Evolutionary conservation across 2,888 invertebrate species (phyloP).

Genomic region (Lottia scabra): DNA sequence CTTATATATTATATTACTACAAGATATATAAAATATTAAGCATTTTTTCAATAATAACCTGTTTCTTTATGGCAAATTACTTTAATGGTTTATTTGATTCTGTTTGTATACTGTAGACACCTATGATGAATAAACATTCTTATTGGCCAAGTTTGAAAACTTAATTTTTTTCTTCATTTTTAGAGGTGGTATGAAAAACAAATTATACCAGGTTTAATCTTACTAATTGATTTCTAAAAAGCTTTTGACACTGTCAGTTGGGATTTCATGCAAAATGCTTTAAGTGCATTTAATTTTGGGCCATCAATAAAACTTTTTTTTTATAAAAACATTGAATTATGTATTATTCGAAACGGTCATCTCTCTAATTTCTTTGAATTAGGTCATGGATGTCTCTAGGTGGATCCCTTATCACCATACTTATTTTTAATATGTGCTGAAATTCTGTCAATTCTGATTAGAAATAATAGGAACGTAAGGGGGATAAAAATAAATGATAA

Average conservation of each 20-base stretch:
- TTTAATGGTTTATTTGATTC: no score
- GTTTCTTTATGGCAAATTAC: no score
- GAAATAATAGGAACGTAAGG: neutral
- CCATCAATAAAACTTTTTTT: slow-evolving; percentile 6
- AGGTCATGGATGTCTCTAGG: slow-evolving; percentile 7
- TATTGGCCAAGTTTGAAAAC: no score
- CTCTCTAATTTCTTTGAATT: slow-evolving; percentile 6
- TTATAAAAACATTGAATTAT: slow-evolving; percentile 1
- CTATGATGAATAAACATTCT: no score
- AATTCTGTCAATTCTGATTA: neutral
- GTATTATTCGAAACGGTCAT: slow-evolving; percentile 4
- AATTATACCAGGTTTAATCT: neutral
- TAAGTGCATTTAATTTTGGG: slow-evolving; percentile 10
- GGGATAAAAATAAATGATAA: neutral
- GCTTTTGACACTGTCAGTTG: slow-evolving; percentile 16
- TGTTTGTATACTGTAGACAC: no score
- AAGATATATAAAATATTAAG: no score
- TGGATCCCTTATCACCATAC: neutral
- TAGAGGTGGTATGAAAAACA: no score
- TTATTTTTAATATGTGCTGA: neutral
- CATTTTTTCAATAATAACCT: no score
- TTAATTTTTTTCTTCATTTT: no score
- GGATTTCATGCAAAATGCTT: slow-evolving; percentile 9
- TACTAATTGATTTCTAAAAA: slow-evolving; percentile 11
- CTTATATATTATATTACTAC: no score